Percentiles rank a stretch among this genome's conserved stretches.
Conservation (phyloP, 2,888 invertebrate species). For the Cyaniris semiargus region DNA sequence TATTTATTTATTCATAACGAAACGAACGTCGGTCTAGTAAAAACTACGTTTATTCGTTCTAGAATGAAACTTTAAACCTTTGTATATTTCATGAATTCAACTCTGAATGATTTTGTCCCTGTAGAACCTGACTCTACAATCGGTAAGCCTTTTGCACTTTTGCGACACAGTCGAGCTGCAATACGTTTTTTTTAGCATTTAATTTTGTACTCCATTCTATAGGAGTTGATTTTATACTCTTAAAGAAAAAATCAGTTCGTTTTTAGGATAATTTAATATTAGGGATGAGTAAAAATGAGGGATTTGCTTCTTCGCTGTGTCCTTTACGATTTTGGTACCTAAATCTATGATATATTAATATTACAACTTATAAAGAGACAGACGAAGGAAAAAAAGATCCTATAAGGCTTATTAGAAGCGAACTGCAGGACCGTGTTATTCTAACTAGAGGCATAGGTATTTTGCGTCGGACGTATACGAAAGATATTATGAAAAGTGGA, state of each 20-base stretch:
- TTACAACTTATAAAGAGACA: too few relatives aligned
- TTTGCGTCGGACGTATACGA: background rate
- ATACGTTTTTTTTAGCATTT: background rate
- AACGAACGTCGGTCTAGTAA: background rate
- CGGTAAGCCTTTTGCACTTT: background rate
- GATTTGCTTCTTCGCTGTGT: too few relatives aligned
- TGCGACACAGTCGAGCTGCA: background rate
- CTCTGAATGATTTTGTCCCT: conserved; percentile 12
- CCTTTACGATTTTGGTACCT: too few relatives aligned
- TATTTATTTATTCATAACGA: background rate
- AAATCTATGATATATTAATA: too few relatives aligned
- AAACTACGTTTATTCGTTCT: background rate
- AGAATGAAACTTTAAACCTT: background rate
- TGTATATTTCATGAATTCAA: conserved; percentile 5
- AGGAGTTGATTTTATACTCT: background rate
- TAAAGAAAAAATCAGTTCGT: background rate
- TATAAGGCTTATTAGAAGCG: too few relatives aligned
- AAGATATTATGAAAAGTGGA: background rate
- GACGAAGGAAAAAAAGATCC: too few relatives aligned
- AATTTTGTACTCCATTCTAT: background rate
- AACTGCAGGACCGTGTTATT: too few relatives aligned
- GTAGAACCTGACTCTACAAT: conserved; percentile 5
- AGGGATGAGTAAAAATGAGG: too few relatives aligned
- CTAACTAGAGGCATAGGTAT: too few relatives aligned
- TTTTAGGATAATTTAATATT: background rate